Evolutionary conservation across 2,113 vertebrate genomes (phyloP).

Genomic region (Leptobrachium ailaonicum): DNA sequence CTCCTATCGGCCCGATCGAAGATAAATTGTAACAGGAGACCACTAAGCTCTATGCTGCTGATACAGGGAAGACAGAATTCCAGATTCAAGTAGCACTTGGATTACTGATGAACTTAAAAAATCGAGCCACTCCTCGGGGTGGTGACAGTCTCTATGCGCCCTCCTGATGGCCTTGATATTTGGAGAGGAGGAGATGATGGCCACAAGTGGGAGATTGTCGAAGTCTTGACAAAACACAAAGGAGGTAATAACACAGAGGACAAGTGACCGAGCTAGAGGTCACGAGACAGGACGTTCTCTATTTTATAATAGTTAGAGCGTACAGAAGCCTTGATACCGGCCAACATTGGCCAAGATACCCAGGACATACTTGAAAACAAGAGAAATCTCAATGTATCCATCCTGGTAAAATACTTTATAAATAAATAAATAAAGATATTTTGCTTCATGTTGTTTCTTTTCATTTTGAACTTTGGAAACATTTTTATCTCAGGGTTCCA

Average conservation of each 20-base stretch:
- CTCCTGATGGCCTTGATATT: slow-evolving; percentile 29
- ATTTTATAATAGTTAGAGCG: slow-evolving; percentile 34
- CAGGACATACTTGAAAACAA: no score
- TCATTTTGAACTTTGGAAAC: no score
- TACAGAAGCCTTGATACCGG: background rate
- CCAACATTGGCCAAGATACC: no score
- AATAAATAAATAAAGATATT: no score
- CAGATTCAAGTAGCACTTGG: slow-evolving; percentile 59
- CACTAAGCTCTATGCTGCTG: slow-evolving; percentile 55
- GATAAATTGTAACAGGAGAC: slow-evolving; percentile 61
- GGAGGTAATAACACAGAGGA: background rate
- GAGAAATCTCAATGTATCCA: no score
- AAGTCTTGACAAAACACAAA: background rate
- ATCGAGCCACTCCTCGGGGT: slow-evolving; percentile 57
- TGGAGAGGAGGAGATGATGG: slow-evolving; percentile 42
- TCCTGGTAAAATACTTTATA: no score
- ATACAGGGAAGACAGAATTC: slow-evolving; percentile 63
- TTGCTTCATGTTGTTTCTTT: no score
- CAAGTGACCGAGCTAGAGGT: slow-evolving; percentile 42
- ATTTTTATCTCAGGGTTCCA: no score
- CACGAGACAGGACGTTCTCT: slow-evolving; percentile 33
- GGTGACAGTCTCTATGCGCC: slow-evolving; percentile 65
- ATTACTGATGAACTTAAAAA: slow-evolving; percentile 67
- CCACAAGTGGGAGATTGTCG: slow-evolving; percentile 45
- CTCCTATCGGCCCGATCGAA: slow-evolving; percentile 56